Evolutionary conservation across 35 echinoderm and acorn worm genomes (phyloP), one percentile per base, ranked within the genome.

Genomic region (Holothuria glaberrima): DNA sequence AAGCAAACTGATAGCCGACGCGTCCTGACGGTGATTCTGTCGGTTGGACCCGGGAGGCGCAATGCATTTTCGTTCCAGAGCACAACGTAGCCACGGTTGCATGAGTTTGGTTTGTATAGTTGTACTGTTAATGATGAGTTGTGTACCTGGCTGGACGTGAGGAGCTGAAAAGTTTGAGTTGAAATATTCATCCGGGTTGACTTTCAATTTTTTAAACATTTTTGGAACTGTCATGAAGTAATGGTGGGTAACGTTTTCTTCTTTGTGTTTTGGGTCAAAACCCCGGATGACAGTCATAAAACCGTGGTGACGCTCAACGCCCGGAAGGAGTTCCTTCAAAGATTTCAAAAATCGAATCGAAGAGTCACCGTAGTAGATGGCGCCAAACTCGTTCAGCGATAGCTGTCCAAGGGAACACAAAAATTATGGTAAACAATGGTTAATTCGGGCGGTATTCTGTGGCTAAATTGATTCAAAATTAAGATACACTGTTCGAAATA

Each of bases 301-400:
- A 48, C 93, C 93, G 54, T 94, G 93, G 75, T 94, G 83, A 35
- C 82, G 90, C 60, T 88, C 57, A 14, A 91, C 35, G 34, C 75
- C 59, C 54, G 93, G 93, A 71, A n/a, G n/a, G n/a, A n/a, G n/a
- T n/a, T n/a, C n/a, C n/a, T n/a, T n/a, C n/a, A n/a, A n/a, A n/a
- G n/a, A n/a, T n/a, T n/a, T n/a, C n/a, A n/a, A n/a, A n/a, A n/a
- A n/a, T n/a, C n/a, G n/a, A n/a, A n/a, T n/a, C n/a, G n/a, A n/a
- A n/a, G n/a, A n/a, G n/a, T n/a, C n/a, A n/a, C n/a, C n/a, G n/a
- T n/a, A n/a, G n/a, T n/a, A n/a, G n/a, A n/a, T n/a, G n/a, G n/a
- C n/a, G n/a, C n/a, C n/a, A n/a, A n/a, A n/a, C n/a, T n/a, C 93
- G 19, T 76, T 87, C 50, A 94, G 46, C 1, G 89, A 61, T 68